Base-by-base conservation (phyloP, 2,797 vertebrate genomes). In the Cyclura pinguis region DNA sequence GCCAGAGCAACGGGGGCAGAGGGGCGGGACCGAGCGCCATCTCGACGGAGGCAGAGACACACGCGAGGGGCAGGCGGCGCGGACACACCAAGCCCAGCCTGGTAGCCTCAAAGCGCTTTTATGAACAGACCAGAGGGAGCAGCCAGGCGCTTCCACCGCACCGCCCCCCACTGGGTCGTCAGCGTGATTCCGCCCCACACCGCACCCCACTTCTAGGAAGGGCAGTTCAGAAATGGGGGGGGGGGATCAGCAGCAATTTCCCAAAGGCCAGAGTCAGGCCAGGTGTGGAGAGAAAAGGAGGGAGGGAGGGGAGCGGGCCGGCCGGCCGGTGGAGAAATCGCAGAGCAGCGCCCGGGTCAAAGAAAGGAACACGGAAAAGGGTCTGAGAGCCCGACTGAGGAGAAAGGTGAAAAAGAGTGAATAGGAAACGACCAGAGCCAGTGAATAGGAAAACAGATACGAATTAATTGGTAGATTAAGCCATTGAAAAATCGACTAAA, bases 31-130 rank as follows among this genome's bases (percentile, higher is more conserved):
- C 16, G 38, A 20, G 69, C 27, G 22, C 35, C 77, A 73, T 62
- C 84, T 35, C 55, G 35, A 81, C 27, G 5, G 20, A 55, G 42
- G 64, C 2, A 20, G 64, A 24, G 24, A 7, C 74, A n/a, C 59
- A n/a, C 29, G 64, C 38, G 50, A 59, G 57, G 14, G n/a, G n/a
- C n/a, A n/a, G n/a, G n/a, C 57, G 18, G 14, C 14, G 12, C 18
- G 12, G 3, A 18, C 57, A 16, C 14, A 59, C 57, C 32, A 35
- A 1, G 29, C 2, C 38, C 14, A 8, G 12, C 0, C 55, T 90
- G 89, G 67, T 55, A 2, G 52, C 12, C 12, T 82, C 78, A 87
- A 86, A 90, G 76, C 29, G 24, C 42, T 82, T 90, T 86, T 82
- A 86, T 90, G 84, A 82, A 76, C 55, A 76, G 69, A 62, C 78